phyloP scores from a whole-genome alignment of 2,113 vertebrate species.

The Vicugna pacos region DNA sequence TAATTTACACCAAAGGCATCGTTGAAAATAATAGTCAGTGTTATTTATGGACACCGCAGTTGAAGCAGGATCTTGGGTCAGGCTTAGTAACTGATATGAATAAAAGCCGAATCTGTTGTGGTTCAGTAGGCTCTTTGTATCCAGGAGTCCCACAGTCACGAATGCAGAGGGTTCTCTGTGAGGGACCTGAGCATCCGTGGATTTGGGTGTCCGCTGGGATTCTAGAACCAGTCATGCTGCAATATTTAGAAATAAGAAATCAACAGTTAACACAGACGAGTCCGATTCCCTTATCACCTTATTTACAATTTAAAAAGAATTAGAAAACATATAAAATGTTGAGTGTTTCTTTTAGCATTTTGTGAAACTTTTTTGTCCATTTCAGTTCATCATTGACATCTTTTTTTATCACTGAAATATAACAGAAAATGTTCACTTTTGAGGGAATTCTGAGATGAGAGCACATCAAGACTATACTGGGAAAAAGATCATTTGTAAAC shows the following conservation, averaged over 20 bases:
- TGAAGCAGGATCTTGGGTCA: neutral
- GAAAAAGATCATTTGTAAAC: neutral
- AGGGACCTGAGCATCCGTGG: neutral
- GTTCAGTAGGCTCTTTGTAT: neutral
- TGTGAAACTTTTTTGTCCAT: neutral
- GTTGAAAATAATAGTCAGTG: neutral
- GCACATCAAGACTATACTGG: accelerated
- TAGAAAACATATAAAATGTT: neutral
- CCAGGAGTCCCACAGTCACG: neutral
- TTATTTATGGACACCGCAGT: neutral
- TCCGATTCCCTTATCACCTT: neutral
- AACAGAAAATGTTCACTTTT: neutral
- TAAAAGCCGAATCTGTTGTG: neutral
- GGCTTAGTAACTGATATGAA: neutral
- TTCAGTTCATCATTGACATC: neutral
- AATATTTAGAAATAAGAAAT: neutral
- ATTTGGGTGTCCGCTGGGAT: neutral
- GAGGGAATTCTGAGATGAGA: neutral
- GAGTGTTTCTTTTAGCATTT: neutral
- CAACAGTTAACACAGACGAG: neutral
- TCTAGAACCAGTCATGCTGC: neutral
- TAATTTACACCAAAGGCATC: neutral
- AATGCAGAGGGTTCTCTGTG: neutral
- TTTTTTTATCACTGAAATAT: neutral
- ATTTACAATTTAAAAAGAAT: neutral